phyloP scores from a whole-genome alignment of 2,113 vertebrate species.

The Lamprotornis superbus region DNA sequence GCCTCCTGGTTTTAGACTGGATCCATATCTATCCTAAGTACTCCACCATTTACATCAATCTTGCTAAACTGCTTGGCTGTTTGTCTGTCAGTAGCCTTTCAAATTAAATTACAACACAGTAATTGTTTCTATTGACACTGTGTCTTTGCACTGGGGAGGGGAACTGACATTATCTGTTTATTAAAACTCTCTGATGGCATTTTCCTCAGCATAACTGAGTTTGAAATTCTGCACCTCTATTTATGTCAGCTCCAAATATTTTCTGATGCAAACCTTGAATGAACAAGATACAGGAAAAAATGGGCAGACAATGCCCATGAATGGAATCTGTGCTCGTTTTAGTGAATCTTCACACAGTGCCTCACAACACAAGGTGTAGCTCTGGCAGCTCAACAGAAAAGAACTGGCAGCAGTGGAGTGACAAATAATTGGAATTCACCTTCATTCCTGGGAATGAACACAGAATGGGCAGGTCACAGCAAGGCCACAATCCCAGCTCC shows the following conservation, averaged over 20 bases:
- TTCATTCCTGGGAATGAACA: background rate
- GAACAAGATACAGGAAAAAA: background rate
- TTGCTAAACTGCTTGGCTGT: background rate
- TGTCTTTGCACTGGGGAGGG: background rate
- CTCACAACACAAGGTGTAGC: background rate
- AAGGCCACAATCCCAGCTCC: background rate
- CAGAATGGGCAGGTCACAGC: background rate
- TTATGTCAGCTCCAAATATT: background rate
- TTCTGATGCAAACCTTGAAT: background rate
- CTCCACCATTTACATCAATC: background rate
- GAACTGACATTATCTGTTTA: background rate
- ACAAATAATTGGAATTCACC: background rate
- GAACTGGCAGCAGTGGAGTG: background rate
- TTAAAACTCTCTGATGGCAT: background rate
- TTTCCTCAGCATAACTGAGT: background rate
- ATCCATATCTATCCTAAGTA: background rate
- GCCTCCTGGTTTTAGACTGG: background rate
- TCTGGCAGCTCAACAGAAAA: background rate
- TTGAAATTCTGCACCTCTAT: background rate
- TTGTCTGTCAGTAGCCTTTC: background rate
- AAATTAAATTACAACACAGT: constrained; percentile 31
- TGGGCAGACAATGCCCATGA: background rate
- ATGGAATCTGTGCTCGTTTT: background rate
- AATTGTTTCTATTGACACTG: constrained; percentile 12
- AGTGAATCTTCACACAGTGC: background rate